These are phyloP conservation scores for Tragelaphus eurycerus DNA, from an alignment of 2,797 vertebrate species.

Conservation along the genomic window DNA sequence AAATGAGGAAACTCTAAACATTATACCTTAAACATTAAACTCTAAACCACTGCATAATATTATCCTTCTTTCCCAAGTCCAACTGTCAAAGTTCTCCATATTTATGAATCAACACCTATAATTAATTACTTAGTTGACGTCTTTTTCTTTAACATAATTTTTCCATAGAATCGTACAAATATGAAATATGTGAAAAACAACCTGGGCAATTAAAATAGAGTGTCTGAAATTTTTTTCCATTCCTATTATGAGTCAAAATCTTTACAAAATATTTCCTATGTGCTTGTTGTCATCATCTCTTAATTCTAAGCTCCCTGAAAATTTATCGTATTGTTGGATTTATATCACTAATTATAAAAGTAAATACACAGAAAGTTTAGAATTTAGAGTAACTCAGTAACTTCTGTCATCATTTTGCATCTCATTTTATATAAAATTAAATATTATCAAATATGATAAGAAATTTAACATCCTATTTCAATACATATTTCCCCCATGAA, in stretches of 20 bases:
- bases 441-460: not conserved
- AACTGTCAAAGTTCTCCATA: not conserved
- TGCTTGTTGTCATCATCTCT: not conserved
- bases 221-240: not conserved
- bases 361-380: not conserved
- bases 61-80: not conserved
- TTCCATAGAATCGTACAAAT: constrained; percentile 16
- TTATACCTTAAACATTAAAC: not conserved
- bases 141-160: not conserved
- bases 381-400: not conserved
- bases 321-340: not conserved
- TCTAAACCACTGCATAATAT: not conserved
- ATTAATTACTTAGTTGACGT: constrained; percentile 41
- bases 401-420: not conserved
- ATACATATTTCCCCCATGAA: not conserved
- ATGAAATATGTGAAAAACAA: not conserved
- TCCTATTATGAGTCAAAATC: not conserved
- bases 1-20: constrained; percentile 35
- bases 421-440: not conserved
- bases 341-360: not conserved
- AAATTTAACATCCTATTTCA: not conserved
- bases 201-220: not conserved
- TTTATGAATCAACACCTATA: constrained; percentile 42
- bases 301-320: not conserved
- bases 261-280: not conserved